These are phyloP conservation scores for Heliconius congener DNA, from an alignment of 1,140 invertebrate species.

Conservation along the genomic window DNA sequence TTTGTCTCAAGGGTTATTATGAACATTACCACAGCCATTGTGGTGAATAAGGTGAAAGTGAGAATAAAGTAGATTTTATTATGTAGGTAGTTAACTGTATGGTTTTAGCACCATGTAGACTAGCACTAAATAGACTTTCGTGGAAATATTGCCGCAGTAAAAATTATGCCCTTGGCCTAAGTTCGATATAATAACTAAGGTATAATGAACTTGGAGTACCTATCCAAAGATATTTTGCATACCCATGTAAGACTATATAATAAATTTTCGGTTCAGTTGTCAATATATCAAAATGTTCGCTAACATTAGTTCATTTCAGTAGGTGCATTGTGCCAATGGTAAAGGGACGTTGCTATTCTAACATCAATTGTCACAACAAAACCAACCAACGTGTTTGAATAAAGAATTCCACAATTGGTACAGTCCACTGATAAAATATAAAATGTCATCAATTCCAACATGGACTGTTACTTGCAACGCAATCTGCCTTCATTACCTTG, in stretches of 20 bases:
- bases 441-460: slow-evolving; percentile 30
- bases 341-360: neutral
- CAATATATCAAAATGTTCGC: too few relatives aligned
- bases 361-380: neutral
- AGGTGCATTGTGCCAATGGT: too few relatives aligned
- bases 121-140: neutral
- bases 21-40: neutral
- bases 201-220: neutral
- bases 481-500: slow-evolving; percentile 37
- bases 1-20: neutral
- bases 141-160: slow-evolving; percentile 29
- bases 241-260: too few relatives aligned
- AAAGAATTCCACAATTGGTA: slow-evolving; percentile 12
- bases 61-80: neutral
- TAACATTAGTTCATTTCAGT: too few relatives aligned
- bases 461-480: slow-evolving; percentile 32
- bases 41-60: slow-evolving; percentile 6
- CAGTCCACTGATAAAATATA: slow-evolving; percentile 15
- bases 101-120: neutral
- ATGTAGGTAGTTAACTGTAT: neutral
- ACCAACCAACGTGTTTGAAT: neutral
- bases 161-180: slow-evolving; percentile 29
- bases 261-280: too few relatives aligned
- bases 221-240: too few relatives aligned
- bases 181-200: neutral